Evolutionary conservation across 2,113 vertebrate species (phyloP), one percentile per base, ranked within the genome.

Genomic region (Chelonoidis abingdonii): DNA sequence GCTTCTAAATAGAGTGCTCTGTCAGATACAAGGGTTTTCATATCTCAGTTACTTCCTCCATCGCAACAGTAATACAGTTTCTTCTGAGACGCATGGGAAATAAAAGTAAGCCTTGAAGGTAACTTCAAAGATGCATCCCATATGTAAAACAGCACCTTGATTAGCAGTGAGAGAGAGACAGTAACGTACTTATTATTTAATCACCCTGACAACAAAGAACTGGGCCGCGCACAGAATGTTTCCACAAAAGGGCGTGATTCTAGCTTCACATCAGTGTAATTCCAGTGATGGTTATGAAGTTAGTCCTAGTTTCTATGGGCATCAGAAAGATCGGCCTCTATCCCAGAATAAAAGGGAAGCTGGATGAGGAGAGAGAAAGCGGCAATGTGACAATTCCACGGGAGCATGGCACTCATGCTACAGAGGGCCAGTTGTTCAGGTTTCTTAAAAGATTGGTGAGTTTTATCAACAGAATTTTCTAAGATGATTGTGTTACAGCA

Each of bases 41-140:
- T 80, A 41, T 90, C 93, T 97, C 88, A 83, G 89, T 90, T 94
- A 86, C 78, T 95, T 95, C 50, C 80, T 95, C 83, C 87, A 97
- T 88, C 82, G 90, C 93, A 95, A 93, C 96, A 95, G 93, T 93
- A 96, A 88, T n/a, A 80, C 94, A 72, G 56, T 52, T 93, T 89
- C 88, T 94, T 92, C 92, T 81, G 89, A 95, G 87, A 35, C 49
- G 84, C 56, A 81, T 52, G 87, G 25, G 41, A 35, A 17, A 25
- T 25, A 52, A 11, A 54, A 87, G 27, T 9, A 56, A 22, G 44
- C 25, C 95, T 95, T 86, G 24, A 95, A 95, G 87, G 53, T 83
- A 97, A 92, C 62, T 95, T 83, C 57, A 47, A 92, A 96, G 87
- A 82, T 3, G 1, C 6, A 88, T 29, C 14, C 35, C 72, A 76